A percentile compares a stretch with the other conserved stretches of the same genome.
Evolutionary conservation across 2,888 invertebrate genomes (phyloP).

Genomic region (Fabriciana adippe): DNA sequence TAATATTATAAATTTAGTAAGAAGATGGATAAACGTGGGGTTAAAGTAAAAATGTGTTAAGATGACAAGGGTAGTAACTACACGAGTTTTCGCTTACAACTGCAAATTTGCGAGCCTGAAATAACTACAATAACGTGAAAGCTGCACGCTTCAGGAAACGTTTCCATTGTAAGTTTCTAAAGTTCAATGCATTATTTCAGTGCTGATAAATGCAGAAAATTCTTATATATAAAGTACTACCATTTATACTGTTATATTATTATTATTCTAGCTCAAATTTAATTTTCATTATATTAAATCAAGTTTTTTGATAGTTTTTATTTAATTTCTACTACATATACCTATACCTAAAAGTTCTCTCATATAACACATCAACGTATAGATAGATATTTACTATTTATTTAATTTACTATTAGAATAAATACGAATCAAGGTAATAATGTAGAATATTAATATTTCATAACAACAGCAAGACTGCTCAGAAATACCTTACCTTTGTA

Average conservation of each 20-base stretch:
- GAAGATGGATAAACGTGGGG: conserved; percentile 54
- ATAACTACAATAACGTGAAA: conserved; percentile 50
- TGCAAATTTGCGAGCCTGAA: conserved; percentile 57
- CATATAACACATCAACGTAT: too few species aligned
- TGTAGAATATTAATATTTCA: too few species aligned
- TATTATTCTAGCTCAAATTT: too few species aligned
- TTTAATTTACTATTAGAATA: too few species aligned
- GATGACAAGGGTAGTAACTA: conserved; percentile 29
- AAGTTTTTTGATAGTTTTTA: too few species aligned
- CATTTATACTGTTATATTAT: too few species aligned
- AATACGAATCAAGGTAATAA: too few species aligned
- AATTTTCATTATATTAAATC: too few species aligned
- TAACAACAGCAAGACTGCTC: too few species aligned
- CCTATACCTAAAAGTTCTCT: too few species aligned
- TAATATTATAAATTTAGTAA: background rate
- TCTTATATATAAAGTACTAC: background rate
- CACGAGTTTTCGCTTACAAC: conserved; percentile 53
- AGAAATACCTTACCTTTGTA: background rate
- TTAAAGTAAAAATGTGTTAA: conserved; percentile 6
- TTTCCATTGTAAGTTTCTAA: conserved; percentile 51
- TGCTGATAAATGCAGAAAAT: background rate
- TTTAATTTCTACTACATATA: too few species aligned
- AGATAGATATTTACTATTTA: too few species aligned
- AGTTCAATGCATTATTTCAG: background rate
- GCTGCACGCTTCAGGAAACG: conserved; percentile 55